Percentiles rank a stretch among this genome's conserved stretches.
These are phyloP conservation scores for Ethmia dodecea DNA, from an alignment of 2,888 invertebrate genomes.

Conservation along the genomic window DNA sequence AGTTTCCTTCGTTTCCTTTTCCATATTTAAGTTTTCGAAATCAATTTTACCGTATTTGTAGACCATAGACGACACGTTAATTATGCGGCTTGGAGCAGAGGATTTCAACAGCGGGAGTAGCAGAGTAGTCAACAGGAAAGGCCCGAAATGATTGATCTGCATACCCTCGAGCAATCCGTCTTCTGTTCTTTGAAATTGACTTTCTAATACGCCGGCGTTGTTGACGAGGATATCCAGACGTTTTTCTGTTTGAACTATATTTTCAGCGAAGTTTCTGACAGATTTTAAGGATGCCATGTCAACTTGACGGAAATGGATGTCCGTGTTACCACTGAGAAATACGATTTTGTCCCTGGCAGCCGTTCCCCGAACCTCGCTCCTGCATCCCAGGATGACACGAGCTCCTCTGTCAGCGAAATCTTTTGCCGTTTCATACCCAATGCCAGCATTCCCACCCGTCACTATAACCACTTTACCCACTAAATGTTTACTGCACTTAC, in stretches of 20 bases:
- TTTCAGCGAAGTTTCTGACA: constrained; percentile 76
- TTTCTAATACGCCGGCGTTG: constrained; percentile 75
- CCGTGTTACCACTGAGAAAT: constrained; percentile 17
- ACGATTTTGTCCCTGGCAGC: constrained; percentile 54
- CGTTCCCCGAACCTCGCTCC: constrained; percentile 82
- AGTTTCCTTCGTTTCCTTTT: constrained; percentile 7
- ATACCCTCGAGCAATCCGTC: constrained; percentile 79
- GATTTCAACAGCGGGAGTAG: constrained; percentile 63
- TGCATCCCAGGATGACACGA: constrained; percentile 87
- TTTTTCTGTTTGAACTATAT: constrained; percentile 67
- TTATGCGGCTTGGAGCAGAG: constrained; percentile 54
- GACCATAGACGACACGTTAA: constrained; percentile 50
- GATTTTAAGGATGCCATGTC: constrained; percentile 64
- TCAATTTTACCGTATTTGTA: constrained; percentile 37
- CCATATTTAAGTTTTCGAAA: constrained; percentile 50
- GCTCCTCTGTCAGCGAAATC: constrained; percentile 86
- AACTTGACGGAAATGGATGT: constrained; percentile 44
- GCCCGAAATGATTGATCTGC: constrained; percentile 79
- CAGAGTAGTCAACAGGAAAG: constrained; percentile 81
- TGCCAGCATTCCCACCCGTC: constrained; percentile 90
- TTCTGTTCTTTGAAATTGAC: constrained; percentile 62
- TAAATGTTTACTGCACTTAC: constrained; percentile 62
- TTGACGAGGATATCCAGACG: constrained; percentile 79
- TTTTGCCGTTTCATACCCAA: constrained; percentile 86
- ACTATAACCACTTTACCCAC: constrained; percentile 89